Percentiles rank a stretch among this genome's conserved stretches.
These are phyloP conservation scores for Elysia crispata DNA, from an alignment of 2,888 invertebrate genomes.

Conservation along the genomic window DNA sequence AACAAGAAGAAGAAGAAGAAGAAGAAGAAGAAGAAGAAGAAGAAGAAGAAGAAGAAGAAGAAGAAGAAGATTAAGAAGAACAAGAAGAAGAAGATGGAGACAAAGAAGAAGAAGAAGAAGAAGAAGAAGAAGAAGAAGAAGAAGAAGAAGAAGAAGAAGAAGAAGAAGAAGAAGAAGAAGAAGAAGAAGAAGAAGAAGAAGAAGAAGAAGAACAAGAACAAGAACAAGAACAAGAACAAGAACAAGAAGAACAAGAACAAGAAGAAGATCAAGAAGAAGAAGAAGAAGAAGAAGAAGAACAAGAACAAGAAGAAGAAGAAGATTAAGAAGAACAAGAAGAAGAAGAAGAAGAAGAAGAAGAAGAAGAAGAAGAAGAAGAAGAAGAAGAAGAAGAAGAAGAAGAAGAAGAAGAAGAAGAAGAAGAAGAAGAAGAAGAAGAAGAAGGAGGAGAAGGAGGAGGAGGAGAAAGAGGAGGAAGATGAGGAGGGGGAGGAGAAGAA, in stretches of 20 bases:
- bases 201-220: not conserved
- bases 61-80: too few relatives aligned
- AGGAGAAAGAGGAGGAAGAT: constrained; percentile 15
- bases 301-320: too few relatives aligned
- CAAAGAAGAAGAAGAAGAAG: too few relatives aligned
- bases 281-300: not conserved
- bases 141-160: constrained; percentile 9
- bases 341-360: not conserved
- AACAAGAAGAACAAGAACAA: not conserved
- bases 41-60: constrained; percentile 3
- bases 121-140: constrained; percentile 9
- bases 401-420: not conserved
- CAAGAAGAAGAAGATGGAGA: too few relatives aligned
- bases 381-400: not conserved
- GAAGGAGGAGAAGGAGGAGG: not conserved
- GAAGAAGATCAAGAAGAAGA: not conserved
- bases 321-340: too few relatives aligned
- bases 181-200: constrained; percentile 24
- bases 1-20: too few relatives aligned
- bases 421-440: not conserved
- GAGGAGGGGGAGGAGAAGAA: constrained; percentile 11
- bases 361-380: not conserved
- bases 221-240: not conserved
- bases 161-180: not conserved
- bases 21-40: constrained; percentile 21